Evolutionary conservation across 2,888 invertebrate genomes (phyloP).

Genomic region (Oegoconia quadripuncta): DNA sequence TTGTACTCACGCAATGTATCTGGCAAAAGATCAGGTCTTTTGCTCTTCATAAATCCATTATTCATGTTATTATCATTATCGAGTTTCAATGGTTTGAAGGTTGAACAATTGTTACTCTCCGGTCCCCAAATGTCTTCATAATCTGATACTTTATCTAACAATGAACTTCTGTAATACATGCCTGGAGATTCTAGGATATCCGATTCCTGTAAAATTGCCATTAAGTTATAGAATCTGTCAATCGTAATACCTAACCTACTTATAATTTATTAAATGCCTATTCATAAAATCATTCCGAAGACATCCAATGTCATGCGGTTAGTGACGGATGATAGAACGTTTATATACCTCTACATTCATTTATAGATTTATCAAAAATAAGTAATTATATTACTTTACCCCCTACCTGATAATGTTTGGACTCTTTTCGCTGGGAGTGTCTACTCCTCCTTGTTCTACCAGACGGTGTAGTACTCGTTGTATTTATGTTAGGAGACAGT

Average conservation of each 20-base stretch:
- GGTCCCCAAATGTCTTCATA: conserved; percentile 97
- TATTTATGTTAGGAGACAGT: conserved; percentile 68
- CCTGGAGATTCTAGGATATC: conserved; percentile 91
- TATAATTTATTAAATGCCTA: background rate
- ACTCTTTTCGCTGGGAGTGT: conserved; percentile 81
- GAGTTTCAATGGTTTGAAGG: conserved; percentile 65
- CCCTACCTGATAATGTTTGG: conserved; percentile 84
- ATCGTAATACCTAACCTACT: too few species aligned
- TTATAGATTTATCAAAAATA: too few species aligned
- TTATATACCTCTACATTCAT: conserved; percentile 24
- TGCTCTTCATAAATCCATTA: conserved; percentile 74
- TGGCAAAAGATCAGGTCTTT: conserved; percentile 80
- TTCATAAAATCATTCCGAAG: background rate
- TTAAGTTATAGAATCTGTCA: too few species aligned
- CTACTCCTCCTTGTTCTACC: conserved; percentile 78
- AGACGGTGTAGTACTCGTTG: conserved; percentile 76
- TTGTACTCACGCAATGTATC: conserved; percentile 75
- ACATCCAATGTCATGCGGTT: conserved; percentile 40
- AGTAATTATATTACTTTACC: conserved; percentile 22
- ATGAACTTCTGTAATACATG: conserved; percentile 90
- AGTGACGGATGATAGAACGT: conserved; percentile 37
- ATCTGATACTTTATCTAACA: conserved; percentile 95
- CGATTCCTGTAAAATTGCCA: conserved; percentile 82
- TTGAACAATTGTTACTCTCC: conserved; percentile 72
- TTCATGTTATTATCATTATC: conserved; percentile 63